Conservation (phyloP, 2,113 vertebrate species). For the Perognathus longimembris region DNA sequence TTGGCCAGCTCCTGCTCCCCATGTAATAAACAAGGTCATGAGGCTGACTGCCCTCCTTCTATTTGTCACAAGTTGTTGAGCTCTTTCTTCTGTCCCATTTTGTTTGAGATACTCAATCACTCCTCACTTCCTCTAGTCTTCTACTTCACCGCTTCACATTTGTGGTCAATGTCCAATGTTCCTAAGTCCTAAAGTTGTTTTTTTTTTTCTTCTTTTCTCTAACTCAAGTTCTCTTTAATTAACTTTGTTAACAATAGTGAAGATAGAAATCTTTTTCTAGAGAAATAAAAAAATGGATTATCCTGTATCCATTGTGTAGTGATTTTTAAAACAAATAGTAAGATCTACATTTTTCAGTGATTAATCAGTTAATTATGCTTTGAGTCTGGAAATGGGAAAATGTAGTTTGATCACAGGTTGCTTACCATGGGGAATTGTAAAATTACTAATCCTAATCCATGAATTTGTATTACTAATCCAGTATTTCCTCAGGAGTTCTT, state of each 20-base stretch:
- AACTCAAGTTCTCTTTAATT: neutral
- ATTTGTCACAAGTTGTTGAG: slow-evolving; percentile 63
- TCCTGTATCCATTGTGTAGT: neutral
- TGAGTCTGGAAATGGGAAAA: slow-evolving; percentile 31
- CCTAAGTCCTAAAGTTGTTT: neutral
- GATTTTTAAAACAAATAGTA: slow-evolving; percentile 27
- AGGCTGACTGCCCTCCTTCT: slow-evolving; percentile 4
- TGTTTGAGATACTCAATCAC: slow-evolving; percentile 29
- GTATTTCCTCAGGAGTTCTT: neutral
- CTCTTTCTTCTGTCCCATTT: slow-evolving; percentile 72
- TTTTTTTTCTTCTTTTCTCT: neutral
- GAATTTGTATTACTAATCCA: slow-evolving; percentile 35
- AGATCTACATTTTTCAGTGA: slow-evolving; percentile 13
- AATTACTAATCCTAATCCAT: slow-evolving; percentile 25
- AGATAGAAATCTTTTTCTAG: slow-evolving; percentile 28
- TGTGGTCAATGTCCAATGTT: neutral
- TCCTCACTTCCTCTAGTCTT: slow-evolving; percentile 61
- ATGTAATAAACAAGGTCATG: slow-evolving; percentile 62
- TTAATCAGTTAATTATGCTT: slow-evolving; percentile 42
- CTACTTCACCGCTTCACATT: slow-evolving; percentile 20
- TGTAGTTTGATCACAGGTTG: neutral
- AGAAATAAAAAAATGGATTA: neutral
- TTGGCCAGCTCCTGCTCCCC: slow-evolving; percentile 30
- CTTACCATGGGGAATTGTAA: slow-evolving; percentile 16
- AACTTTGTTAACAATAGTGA: slow-evolving; percentile 43